These are phyloP conservation scores for Cephalopholis sonnerati DNA, from an alignment of 2,113 vertebrate genomes.

Conservation along the genomic window DNA sequence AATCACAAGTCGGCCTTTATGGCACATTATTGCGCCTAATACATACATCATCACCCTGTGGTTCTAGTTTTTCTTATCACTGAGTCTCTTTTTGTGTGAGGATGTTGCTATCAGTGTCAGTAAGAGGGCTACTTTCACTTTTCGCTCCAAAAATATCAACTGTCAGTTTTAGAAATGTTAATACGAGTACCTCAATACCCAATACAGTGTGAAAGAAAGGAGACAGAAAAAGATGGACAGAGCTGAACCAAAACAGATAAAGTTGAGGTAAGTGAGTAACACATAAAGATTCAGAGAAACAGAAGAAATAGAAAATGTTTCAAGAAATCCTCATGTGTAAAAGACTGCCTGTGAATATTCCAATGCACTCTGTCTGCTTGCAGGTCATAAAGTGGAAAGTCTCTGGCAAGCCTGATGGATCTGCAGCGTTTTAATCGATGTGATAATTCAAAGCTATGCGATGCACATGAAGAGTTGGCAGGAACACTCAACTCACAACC, in stretches of 20 bases:
- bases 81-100: not conserved
- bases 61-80: not conserved
- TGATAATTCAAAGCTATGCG: conserved; percentile 40
- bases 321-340: not conserved
- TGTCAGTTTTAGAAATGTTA: not conserved
- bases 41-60: not conserved
- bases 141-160: not conserved
- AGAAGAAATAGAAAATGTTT: not conserved
- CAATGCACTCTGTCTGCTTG: not conserved
- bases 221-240: not conserved
- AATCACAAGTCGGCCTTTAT: conserved; percentile 1
- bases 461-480: conserved; percentile 33
- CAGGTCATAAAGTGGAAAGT: conserved; percentile 40
- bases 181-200: not conserved
- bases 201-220: not conserved
- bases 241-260: not conserved
- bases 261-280: not conserved
- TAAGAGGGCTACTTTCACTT: not conserved
- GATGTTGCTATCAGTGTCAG: not conserved
- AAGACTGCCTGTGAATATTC: conserved; percentile 10
- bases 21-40: not conserved
- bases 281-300: not conserved
- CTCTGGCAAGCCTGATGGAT: conserved; percentile 16
- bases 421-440: conserved; percentile 17
- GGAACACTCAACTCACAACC: not conserved